Conservation (phyloP, 2,888 invertebrate genomes). For the Pristionchus mayeri region DNA sequence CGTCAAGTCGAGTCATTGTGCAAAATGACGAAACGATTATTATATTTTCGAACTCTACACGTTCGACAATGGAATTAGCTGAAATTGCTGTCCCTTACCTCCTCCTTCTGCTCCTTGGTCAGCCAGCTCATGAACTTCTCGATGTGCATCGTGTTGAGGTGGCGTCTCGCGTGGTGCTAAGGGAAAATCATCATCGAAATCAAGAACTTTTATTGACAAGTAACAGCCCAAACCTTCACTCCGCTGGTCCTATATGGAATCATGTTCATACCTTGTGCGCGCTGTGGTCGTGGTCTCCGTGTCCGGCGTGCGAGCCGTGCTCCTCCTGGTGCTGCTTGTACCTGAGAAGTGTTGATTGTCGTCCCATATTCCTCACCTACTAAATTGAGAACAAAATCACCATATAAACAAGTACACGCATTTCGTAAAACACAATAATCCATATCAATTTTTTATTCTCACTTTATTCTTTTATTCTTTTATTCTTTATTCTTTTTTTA, state of each 20-base stretch:
- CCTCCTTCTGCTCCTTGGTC: slow-evolving; percentile 52
- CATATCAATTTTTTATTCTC: too few species aligned
- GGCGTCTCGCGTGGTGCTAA: slow-evolving; percentile 30
- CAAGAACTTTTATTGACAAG: too few species aligned
- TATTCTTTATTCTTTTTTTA: too few species aligned
- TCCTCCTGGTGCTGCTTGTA: slow-evolving; percentile 49
- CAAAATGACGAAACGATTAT: too few species aligned
- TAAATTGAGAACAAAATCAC: too few species aligned
- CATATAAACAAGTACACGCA: too few species aligned
- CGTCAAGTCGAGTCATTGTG: too few species aligned
- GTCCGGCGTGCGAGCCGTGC: slow-evolving; percentile 51
- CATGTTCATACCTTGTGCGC: slow-evolving; percentile 41
- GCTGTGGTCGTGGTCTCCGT: slow-evolving; percentile 53
- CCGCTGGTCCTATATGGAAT: not conserved
- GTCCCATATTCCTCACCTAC: too few species aligned
- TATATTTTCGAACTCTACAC: not conserved
- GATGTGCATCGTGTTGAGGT: slow-evolving; percentile 51
- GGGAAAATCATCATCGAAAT: too few species aligned
- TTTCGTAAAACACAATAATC: too few species aligned
- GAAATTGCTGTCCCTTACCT: not conserved
- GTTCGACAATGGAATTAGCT: too few species aligned
- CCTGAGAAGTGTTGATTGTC: slow-evolving; percentile 33
- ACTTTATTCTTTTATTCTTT: too few species aligned
- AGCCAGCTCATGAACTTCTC: slow-evolving; percentile 62
- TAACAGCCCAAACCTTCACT: not conserved